Base-by-base conservation (phyloP, 1,140 invertebrate species). In the Geopemphigus sp. region DNA sequence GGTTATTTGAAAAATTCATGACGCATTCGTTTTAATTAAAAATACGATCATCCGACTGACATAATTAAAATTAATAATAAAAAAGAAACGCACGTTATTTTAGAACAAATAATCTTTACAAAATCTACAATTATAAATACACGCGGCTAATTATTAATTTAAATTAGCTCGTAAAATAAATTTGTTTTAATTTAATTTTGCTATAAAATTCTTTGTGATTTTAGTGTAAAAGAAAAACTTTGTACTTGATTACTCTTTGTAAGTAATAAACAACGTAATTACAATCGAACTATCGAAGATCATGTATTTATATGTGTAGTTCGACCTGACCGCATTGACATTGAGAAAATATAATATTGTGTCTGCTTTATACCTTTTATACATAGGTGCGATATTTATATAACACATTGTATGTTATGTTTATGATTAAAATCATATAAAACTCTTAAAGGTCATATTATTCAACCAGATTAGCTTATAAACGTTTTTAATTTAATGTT, bases 311-410 rank as follows among this genome's bases (percentile, higher is more conserved):
- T 66, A 6, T 66, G 32, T 22, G 32, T 22, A 66, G 12, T 22
- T 45, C 11, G 63, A 45, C 63, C 63, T 45, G 32, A 66, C 32
- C 32, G 26, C 63, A 45, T 66, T 66, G 32, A 66, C 63, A 45
- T 66, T 66, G 63, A 66, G 63, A 47, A 66, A 66, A 14, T 17
- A 61, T 32, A 63, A 63, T 39, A 39, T 66, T 15, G 26, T n/a
- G 15, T 61, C 61, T 11, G 61, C 19, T 17, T 63, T 17, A 8
- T 32, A 61, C 24, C 12, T 59, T 59, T 59, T 61, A 29, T 17
- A 29, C 15, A 39, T 39, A 61, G 24, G 22, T 26, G 14, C 26
- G 24, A 61, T 61, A 24, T 24, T 22, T 59, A 39, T 39, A 39
- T 39, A 61, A 29, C 14, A 15, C 4, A 15, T 5, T 61, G 1